Conservation (phyloP, 2,888 invertebrate genomes). For the Nasonia oneida region DNA sequence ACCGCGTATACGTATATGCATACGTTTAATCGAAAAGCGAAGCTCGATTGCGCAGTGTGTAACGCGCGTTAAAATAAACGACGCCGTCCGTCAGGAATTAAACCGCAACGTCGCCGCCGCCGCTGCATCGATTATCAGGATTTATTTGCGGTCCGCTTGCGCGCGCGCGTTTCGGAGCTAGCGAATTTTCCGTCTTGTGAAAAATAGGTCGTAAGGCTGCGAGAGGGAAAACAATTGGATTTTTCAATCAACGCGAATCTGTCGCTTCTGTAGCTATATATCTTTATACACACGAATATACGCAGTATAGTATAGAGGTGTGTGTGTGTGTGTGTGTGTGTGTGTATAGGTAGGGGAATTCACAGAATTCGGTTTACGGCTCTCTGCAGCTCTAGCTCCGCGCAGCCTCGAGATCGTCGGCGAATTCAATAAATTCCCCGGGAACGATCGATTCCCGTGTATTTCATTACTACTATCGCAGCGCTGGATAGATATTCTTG, state of each 20-base stretch:
- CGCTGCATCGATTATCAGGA: conserved; percentile 62
- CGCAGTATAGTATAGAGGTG: no score
- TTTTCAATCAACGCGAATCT: conserved; percentile 9
- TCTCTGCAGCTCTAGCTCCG: background rate
- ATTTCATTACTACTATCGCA: background rate
- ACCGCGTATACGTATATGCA: background rate
- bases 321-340: no score
- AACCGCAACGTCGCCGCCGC: background rate
- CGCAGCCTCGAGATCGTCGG: background rate
- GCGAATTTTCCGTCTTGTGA: conserved; percentile 6
- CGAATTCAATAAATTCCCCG: conserved; percentile 47
- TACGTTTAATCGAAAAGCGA: background rate
- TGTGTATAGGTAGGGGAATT: conserved; percentile 3
- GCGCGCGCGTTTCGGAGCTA: background rate
- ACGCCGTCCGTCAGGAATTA: conserved; percentile 1
- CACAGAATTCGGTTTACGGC: conserved; percentile 34
- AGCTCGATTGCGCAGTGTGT: background rate
- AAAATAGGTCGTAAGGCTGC: conserved; percentile 2
- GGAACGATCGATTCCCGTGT: conserved; percentile 38
- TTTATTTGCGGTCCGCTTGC: conserved; percentile 56
- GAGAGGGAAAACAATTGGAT: conserved; percentile 12
- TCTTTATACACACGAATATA: background rate
- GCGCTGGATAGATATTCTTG: conserved; percentile 27
- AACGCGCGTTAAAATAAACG: background rate
- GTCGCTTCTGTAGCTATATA: background rate